phyloP scores from a whole-genome alignment of 2,888 invertebrate species.

The Cosmorhoe ocellata region DNA sequence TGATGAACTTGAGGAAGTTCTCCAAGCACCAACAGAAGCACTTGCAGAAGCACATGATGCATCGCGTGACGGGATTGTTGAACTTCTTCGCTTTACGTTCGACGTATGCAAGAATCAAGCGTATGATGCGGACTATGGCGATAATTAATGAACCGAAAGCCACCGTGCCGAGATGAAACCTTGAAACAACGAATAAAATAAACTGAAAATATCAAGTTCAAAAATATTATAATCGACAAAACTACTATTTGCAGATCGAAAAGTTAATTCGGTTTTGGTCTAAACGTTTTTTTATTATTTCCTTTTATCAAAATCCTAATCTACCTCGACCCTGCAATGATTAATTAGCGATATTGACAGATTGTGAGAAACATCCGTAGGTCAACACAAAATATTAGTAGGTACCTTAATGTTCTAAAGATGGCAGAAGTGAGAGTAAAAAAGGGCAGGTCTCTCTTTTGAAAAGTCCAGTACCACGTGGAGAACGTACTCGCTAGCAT shows the following conservation, averaged over 20 bases:
- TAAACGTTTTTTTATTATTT: too few species aligned
- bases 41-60: slow-evolving; percentile 87
- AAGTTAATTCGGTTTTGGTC: too few species aligned
- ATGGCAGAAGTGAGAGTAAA: slow-evolving; percentile 91
- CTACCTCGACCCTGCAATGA: too few species aligned
- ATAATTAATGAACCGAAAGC: slow-evolving; percentile 96
- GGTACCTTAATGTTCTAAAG: slow-evolving; percentile 85
- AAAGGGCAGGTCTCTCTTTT: slow-evolving; percentile 90
- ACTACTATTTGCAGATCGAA: too few species aligned
- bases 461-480: slow-evolving; percentile 97
- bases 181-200: slow-evolving; percentile 62
- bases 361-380: too few species aligned
- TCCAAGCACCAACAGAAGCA: slow-evolving; percentile 95
- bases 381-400: background rate
- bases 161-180: slow-evolving; percentile 94
- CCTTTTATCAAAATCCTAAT: too few species aligned
- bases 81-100: slow-evolving; percentile 92
- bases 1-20: slow-evolving; percentile 91
- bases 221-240: too few species aligned
- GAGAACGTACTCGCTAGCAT: slow-evolving; percentile 94
- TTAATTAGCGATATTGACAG: too few species aligned
- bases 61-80: slow-evolving; percentile 86
- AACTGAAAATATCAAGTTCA: too few species aligned
- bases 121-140: slow-evolving; percentile 93
- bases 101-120: slow-evolving; percentile 91